Evolutionary conservation across 2,113 vertebrate genomes (phyloP).

Genomic region (Perca schrenkii): DNA sequence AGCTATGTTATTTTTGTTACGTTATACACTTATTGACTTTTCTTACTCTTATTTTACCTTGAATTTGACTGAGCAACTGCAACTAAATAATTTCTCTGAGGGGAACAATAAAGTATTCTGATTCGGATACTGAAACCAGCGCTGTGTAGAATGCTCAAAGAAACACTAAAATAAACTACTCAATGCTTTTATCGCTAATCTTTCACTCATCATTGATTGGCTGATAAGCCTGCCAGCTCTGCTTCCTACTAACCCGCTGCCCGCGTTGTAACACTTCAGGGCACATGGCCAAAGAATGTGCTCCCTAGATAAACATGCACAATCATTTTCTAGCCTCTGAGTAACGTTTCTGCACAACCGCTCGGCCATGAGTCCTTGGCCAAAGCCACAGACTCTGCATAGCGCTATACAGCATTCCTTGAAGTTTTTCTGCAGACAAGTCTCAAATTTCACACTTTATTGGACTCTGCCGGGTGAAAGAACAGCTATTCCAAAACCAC

Average conservation of each 20-base stretch:
- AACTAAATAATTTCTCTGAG: no score
- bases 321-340: slow-evolving; percentile 43
- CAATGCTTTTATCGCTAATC: slow-evolving; percentile 24
- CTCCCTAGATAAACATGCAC: slow-evolving; percentile 47
- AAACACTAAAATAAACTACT: slow-evolving; percentile 39
- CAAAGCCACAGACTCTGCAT: slow-evolving; percentile 49
- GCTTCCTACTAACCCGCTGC: slow-evolving; percentile 39
- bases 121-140: neutral
- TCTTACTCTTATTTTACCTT: no score
- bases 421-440: slow-evolving; percentile 49
- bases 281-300: slow-evolving; percentile 48
- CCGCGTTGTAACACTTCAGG: slow-evolving; percentile 33
- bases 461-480: slow-evolving; percentile 51
- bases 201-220: slow-evolving; percentile 50
- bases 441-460: slow-evolving; percentile 75
- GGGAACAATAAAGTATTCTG: no score
- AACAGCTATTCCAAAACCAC: slow-evolving; percentile 66
- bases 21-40: no score
- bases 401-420: slow-evolving; percentile 71
- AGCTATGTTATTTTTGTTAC: no score
- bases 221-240: slow-evolving; percentile 41
- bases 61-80: no score
- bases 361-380: slow-evolving; percentile 31
- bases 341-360: slow-evolving; percentile 22
- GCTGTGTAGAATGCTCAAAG: slow-evolving; percentile 6